phyloP scores from a whole-genome alignment of 2,113 vertebrate species.

The Labeo rohita region DNA sequence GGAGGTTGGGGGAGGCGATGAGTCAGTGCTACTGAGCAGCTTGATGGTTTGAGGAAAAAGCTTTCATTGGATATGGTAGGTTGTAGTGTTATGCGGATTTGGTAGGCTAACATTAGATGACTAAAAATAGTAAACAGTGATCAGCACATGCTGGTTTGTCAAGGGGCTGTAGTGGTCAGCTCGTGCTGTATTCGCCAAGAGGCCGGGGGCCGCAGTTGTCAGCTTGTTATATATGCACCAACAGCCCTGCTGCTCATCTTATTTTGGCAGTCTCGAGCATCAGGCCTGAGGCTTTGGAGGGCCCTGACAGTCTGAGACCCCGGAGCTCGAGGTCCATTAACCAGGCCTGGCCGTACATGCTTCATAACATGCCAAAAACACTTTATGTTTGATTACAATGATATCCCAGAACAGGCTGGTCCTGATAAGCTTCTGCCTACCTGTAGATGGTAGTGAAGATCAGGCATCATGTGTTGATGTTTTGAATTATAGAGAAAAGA shows the following conservation, averaged over 20 bases:
- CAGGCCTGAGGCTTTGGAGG: background rate
- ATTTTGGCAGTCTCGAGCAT: background rate
- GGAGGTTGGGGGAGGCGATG: constrained; percentile 15
- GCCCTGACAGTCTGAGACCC: background rate
- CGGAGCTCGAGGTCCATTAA: background rate
- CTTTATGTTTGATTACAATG: background rate
- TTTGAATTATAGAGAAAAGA: background rate
- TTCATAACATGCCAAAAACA: background rate
- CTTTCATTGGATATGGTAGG: background rate
- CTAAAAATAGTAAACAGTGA: background rate
- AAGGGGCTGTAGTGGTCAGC: background rate
- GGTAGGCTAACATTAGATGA: background rate
- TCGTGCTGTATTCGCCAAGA: background rate
- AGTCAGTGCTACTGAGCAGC: constrained; percentile 7
- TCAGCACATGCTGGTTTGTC: background rate
- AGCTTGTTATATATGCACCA: background rate
- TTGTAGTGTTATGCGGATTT: background rate
- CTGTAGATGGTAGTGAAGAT: background rate
- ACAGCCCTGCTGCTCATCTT: background rate
- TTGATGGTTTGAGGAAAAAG: constrained; percentile 1
- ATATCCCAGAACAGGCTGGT: background rate
- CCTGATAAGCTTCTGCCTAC: background rate
- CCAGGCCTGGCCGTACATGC: background rate
- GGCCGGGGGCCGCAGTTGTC: background rate
- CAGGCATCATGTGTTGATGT: background rate